Conservation (phyloP, 2,888 invertebrate genomes). For the Hermaeophaga mercurialis region DNA sequence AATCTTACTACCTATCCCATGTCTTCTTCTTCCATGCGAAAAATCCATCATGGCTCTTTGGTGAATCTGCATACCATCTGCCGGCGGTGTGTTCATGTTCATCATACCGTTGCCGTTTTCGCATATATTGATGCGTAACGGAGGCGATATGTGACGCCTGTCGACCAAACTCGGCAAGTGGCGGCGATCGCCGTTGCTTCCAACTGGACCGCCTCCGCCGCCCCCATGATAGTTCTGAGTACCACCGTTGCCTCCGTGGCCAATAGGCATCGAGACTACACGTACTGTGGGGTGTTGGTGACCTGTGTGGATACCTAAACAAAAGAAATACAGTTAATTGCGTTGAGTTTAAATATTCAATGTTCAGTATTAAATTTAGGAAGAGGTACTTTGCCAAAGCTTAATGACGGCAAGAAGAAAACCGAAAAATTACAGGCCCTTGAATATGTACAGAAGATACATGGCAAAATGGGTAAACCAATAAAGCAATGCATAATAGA, state of each 20-base stretch:
- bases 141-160: constrained; percentile 60
- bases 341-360: no score
- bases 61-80: constrained; percentile 50
- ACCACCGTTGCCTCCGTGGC: constrained; percentile 40
- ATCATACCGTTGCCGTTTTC: constrained; percentile 52
- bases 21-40: constrained; percentile 54
- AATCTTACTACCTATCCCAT: constrained; percentile 48
- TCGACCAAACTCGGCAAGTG: constrained; percentile 50
- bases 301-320: constrained; percentile 21
- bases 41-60: constrained; percentile 54
- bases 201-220: constrained; percentile 35
- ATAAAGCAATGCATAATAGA: no score
- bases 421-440: no score
- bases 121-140: constrained; percentile 63
- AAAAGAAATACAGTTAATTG: neutral
- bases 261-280: constrained; percentile 21
- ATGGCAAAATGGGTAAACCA: no score
- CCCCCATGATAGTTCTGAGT: constrained; percentile 29
- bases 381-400: no score
- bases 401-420: no score
- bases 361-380: no score
- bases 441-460: no score
- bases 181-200: constrained; percentile 47
- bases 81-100: constrained; percentile 42
- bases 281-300: constrained; percentile 37